Evolutionary conservation across 2,113 vertebrate genomes (phyloP), one percentile per base, ranked within the genome.

Genomic region (Callithrix jacchus): DNA sequence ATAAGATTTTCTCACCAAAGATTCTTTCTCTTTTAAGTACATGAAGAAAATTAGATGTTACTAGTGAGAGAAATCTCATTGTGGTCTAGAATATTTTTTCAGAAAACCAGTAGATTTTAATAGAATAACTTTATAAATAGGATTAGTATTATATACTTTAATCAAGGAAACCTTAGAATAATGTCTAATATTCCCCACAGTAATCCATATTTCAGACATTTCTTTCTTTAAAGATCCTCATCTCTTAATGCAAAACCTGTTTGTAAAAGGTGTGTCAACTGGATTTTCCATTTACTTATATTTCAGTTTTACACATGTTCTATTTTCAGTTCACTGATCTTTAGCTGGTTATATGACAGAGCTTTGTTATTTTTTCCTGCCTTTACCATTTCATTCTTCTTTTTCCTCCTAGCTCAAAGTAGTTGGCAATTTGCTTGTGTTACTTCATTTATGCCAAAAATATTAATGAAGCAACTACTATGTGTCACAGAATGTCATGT

Each of bases 251-350:
- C 9, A 76, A 87, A 91, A 45, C 61, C 61, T 64, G 27, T 87
- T 80, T 94, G 6, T 91, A 90, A 93, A 94, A 70, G 86, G 5
- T 91, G 7, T 54, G 52, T 73, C 37, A 95, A 10, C 66, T 83
- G 58, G 12, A 94, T 94, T 92, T 92, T 81, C 58, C 23, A 61
- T 56, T 64, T 81, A 83, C 45, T 92, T 40, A 20, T 76, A 61
- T 79, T 84, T 91, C 56, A 91, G 4, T 95, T 97, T 96, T 87
- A 90, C 17, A 85, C 81, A 74, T 82, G 32, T 47, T 94, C 25
- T 85, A 37, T 88, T 95, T 92, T 96, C 27, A 20, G 10, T 77
- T 86, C 81, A 64, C 49, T 91, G 40, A 73, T 91, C 13, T 73
- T 49, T 93, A 45, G 52, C n/a, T 96, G 86, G 21, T 89, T 90